Evolutionary conservation across 2,113 vertebrate genomes (phyloP), one percentile per base, ranked within the genome.

Genomic region (Pandion haliaetus): DNA sequence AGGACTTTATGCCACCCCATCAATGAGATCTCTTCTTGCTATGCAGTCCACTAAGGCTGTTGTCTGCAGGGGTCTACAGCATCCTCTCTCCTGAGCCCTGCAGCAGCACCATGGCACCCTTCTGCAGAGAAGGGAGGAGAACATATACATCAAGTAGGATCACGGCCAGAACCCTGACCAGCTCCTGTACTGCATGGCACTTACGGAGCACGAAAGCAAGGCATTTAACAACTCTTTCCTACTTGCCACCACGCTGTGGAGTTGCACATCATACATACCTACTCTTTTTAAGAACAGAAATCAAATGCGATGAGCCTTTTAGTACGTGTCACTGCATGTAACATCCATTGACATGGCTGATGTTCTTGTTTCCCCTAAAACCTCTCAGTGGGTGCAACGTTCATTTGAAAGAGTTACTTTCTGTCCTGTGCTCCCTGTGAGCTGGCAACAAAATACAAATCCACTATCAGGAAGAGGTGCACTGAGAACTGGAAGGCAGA

Each of bases 361-460:
- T 13, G 32, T 40, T 74, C 57, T 6, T 10, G 18, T 10, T 20
- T 47, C 28, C 47, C 72, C 61, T 14, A 12, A 87, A 79, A 71
- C 8, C 16, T 7, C 34, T 58, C 61, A 42, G 83, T 0, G 0
- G 4, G 0, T 14, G 17, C 26, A 78, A 6, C 0, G 1, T 1
- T 73, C 19, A 8, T 26, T 49, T 44, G 7, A 10, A 31, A 34
- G 38, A 31, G 34, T 9, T 76, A 36, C 54, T 10, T 63, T 59
- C 79, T 77, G 71, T 49, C 49, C 42, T 2, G 0, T 8, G 28
- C 59, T 84, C 83, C 52, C 70, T 29, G 42, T 21, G 40, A 71
- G 63, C 40, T 61, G 59, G 71, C 36, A 77, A 84, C 44, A 72
- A 84, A 74, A 72, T 0, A 74, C 58, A 47, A 38, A 50, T 19